Evolutionary conservation across 53 echinoderm and acorn worm genomes (phyloP).

Genomic region (Echinometra lucunter): DNA sequence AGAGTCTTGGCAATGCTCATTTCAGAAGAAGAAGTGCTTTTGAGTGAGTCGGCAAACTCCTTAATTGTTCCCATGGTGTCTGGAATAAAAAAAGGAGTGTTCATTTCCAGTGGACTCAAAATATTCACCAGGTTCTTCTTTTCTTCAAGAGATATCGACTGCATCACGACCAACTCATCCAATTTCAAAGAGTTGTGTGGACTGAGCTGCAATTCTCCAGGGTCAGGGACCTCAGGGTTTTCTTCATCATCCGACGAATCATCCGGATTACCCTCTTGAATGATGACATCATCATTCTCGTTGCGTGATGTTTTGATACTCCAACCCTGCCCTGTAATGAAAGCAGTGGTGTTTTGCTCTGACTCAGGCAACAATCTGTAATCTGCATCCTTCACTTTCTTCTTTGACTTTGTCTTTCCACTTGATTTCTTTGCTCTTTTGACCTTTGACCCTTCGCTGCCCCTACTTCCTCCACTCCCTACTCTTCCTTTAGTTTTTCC

Average conservation of each 20-base stretch:
- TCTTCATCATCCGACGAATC: conserved; percentile 53
- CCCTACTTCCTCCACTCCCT: conserved; percentile 77
- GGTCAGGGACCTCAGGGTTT: conserved; percentile 9
- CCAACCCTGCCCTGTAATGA: conserved; percentile 98
- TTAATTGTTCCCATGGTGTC: conserved; percentile 98
- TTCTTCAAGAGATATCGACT: conserved; percentile 75
- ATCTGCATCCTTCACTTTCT: conserved; percentile 53
- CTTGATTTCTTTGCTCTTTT: conserved; percentile 59
- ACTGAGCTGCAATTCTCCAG: conserved; percentile 72
- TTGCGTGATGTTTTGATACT: conserved; percentile 91
- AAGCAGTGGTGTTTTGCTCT: conserved; percentile 85
- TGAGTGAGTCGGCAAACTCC: conserved; percentile 88
- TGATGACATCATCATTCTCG: conserved; percentile 87
- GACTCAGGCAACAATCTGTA: conserved; percentile 80
- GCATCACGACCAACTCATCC: conserved; percentile 72
- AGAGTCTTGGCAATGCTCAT: background rate
- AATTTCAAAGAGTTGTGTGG: conserved; percentile 85
- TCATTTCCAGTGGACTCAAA: conserved; percentile 85
- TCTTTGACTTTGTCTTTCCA: conserved; percentile 65
- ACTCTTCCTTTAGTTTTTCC: conserved; percentile 66
- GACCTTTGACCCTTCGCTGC: conserved; percentile 23
- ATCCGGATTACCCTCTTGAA: conserved; percentile 35
- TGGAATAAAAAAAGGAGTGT: conserved; percentile 88
- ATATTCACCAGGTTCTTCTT: conserved; percentile 85
- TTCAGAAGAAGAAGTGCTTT: conserved; percentile 74